These are phyloP conservation scores for Andricus quercusramuli DNA, from an alignment of 2,888 invertebrate species.

Conservation along the genomic window DNA sequence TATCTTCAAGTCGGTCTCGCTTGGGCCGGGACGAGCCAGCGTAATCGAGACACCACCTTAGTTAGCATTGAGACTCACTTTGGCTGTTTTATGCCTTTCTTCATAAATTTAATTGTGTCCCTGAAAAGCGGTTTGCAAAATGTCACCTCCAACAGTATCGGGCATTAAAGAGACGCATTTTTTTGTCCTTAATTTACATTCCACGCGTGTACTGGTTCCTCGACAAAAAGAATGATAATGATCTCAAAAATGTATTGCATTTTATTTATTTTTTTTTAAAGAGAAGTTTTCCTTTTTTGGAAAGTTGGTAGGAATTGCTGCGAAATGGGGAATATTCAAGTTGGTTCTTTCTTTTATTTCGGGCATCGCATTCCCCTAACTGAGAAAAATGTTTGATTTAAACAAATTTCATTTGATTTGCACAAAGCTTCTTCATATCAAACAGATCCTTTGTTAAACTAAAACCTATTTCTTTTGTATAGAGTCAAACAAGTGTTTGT, in stretches of 20 bases:
- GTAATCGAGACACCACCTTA: slow-evolving; percentile 36
- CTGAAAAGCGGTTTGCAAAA: slow-evolving; percentile 37
- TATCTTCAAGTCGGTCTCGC: slow-evolving; percentile 39
- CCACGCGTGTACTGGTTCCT: slow-evolving; percentile 5
- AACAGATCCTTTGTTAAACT: too few relatives aligned
- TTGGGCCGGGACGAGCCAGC: slow-evolving; percentile 22
- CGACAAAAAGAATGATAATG: slow-evolving; percentile 22
- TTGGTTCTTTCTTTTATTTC: neutral
- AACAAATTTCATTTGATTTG: too few relatives aligned
- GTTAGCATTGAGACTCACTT: slow-evolving; percentile 31
- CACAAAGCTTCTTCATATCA: too few relatives aligned
- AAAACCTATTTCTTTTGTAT: too few relatives aligned
- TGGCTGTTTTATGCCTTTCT: slow-evolving; percentile 16
- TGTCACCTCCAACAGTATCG: slow-evolving; percentile 16
- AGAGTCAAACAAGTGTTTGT: too few relatives aligned
- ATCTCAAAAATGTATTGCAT: slow-evolving; percentile 5
- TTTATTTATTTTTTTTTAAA: slow-evolving; percentile 17
- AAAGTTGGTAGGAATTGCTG: neutral
- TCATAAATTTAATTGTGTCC: slow-evolving; percentile 41
- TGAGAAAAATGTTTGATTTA: too few relatives aligned
- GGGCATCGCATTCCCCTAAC: too few relatives aligned
- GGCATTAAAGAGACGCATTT: slow-evolving; percentile 9
- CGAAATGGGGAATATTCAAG: neutral
- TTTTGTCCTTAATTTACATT: slow-evolving; percentile 19
- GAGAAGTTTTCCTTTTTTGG: slow-evolving; percentile 17